Base-by-base conservation (phyloP, 2,797 vertebrate species). In the Tinamus major region DNA sequence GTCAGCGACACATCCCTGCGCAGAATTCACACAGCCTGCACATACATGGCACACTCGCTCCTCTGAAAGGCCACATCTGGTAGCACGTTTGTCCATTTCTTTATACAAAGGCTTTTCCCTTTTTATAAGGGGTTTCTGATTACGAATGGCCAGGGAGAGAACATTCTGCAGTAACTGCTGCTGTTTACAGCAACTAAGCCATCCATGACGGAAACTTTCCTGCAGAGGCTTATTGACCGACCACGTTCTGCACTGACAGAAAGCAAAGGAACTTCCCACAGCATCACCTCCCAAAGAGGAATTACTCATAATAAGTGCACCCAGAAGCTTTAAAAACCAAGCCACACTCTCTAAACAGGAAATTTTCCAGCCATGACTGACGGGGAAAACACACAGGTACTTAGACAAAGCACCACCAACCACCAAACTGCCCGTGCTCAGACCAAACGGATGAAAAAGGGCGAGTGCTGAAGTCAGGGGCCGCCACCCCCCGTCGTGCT, bases 131-230 rank as follows among this genome's bases (percentile, higher is more conserved):
- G 44, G 20, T 46, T 46, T 46, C 44, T 49, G 27, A n/a, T n/a
- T 1, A 17, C 0, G 0, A 27, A 1, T n/a, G 27, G 5, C 31
- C 41, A 46, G 5, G 15, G n/a, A 9, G 17, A 6, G 3, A 0
- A 0, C 1, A 27, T 4, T 3, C 1, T 33, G 37, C 26, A 41
- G 5, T 4, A 19, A 29, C 0, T 44, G 9, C 0, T 1, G 55
- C 21, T 0, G 0, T 1, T 3, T 4, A 16, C 0, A 7, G 2
- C 1, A 5, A 42, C 11, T 3, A 2, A 18, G 10, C 29, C 17
- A 10, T 6, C 53, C 29, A 9, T 2, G 2, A 16, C 1, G 1
- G 23, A 78, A 76, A 51, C 7, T 6, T 10, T 12, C 6, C 0
- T 0, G 1, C 0, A 7, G 23, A 61, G 10, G 13, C 11, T 4